Evolutionary conservation across 2,113 vertebrate species (phyloP), one percentile per base, ranked within the genome.

Genomic region (Sula dactylatra): DNA sequence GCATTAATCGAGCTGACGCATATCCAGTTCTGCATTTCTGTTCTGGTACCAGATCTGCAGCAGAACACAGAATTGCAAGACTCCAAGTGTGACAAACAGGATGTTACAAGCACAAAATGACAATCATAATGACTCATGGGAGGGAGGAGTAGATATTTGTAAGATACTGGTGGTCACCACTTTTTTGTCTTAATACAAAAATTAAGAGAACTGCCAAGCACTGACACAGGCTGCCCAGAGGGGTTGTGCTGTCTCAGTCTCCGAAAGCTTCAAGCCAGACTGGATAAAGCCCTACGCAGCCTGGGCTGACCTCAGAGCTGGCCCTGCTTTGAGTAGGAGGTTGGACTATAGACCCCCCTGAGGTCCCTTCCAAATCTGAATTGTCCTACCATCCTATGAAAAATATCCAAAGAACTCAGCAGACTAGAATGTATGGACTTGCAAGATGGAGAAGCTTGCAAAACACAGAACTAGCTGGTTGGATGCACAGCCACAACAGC

Each of bases 381-480:
- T 0, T 29, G 31, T 20, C 54, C 62, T 20, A 54, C 15, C 24
- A 19, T 6, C 61, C 82, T 16, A 22, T 1, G 7, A 55, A 73
- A 95, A 49, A 64, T 1, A 64, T 0, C 38, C 47, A 45, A 29
- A 88, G 32, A 6, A 56, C 9, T 38, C 72, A 67, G 31, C 56
- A 45, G 32, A n/a, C 13, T 49, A 32, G 12, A 52, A 19, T 0
- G 1, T 3, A 45, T 0, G 27, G 20, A 42, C 31, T 38, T 50
- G 1, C 0, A 72, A 83, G 36, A 52, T 6, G 10, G 40, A 89
- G 21, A 66, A 5, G 20, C 44, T 18, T 44, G 11, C 16, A 84
- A 59, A 69, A 38, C 27, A 36, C 67, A 70, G 36, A 31, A 70
- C 20, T 11, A 82, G 49, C 34, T 88, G 59, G 38, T 8, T 6